These are phyloP conservation scores for Palythoa caribaeorum DNA, from an alignment of 92 coral and sea anemone genomes.

Conservation along the genomic window DNA sequence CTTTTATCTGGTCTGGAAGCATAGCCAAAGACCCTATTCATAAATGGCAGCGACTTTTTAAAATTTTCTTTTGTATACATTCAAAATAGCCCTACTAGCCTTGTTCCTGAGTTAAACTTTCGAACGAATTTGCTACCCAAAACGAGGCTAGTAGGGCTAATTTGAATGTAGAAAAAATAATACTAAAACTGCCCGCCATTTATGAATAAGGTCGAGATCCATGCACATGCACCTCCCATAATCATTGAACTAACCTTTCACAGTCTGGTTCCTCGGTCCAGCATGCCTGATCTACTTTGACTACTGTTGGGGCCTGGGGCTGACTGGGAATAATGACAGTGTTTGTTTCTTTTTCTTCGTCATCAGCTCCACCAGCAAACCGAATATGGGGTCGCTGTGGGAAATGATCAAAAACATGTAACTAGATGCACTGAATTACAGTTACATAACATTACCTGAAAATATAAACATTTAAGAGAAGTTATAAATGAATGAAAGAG, in stretches of 20 bases:
- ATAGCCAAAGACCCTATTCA: background rate
- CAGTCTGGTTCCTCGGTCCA: conserved; percentile 95
- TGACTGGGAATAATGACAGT: background rate
- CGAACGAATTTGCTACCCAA: too few species aligned
- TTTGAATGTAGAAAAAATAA: too few species aligned
- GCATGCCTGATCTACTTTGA: conserved; percentile 76
- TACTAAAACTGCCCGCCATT: too few species aligned
- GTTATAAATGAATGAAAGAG: too few species aligned
- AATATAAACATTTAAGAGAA: too few species aligned
- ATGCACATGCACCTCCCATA: background rate
- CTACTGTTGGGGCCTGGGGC: conserved; percentile 57
- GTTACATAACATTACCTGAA: too few species aligned
- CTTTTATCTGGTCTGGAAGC: background rate
- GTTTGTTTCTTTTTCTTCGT: conserved; percentile 63
- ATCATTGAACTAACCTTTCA: conserved; percentile 68
- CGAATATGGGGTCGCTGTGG: conserved; percentile 65
- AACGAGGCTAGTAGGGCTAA: too few species aligned
- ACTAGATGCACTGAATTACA: background rate
- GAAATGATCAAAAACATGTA: background rate
- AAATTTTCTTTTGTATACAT: background rate
- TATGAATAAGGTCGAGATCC: too few species aligned
- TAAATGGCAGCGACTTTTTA: background rate
- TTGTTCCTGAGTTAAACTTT: too few species aligned
- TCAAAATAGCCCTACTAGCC: too few species aligned
- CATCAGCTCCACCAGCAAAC: conserved; percentile 65